These are phyloP conservation scores for Carposina sasakii DNA, from an alignment of 1,140 invertebrate genomes.

Conservation along the genomic window DNA sequence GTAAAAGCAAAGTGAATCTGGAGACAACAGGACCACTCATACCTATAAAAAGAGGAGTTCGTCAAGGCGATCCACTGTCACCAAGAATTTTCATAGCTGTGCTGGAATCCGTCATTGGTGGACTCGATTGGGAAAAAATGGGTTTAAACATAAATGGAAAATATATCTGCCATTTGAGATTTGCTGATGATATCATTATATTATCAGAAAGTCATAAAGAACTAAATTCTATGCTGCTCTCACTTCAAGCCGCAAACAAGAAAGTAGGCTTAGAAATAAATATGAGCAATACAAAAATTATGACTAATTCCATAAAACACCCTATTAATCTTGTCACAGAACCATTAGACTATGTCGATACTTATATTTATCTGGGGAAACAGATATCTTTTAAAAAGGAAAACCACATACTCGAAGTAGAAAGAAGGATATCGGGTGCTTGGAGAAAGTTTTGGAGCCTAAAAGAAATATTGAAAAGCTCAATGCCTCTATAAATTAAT, in stretches of 20 bases:
- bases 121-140: conserved; percentile 21
- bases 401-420: conserved; percentile 9
- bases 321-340: neutral
- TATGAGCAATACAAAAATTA: conserved; percentile 12
- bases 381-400: too few species aligned
- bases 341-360: conserved; percentile 7
- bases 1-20: conserved; percentile 15
- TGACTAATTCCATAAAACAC: too few species aligned
- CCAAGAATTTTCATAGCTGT: conserved; percentile 19
- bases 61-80: conserved; percentile 11
- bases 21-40: conserved; percentile 15
- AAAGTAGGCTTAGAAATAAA: conserved; percentile 13
- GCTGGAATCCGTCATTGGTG: conserved; percentile 22
- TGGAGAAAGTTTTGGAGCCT: conserved; percentile 15
- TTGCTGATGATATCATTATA: conserved; percentile 34
- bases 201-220: conserved; percentile 27
- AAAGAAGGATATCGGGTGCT: conserved; percentile 7
- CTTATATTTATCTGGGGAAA: conserved; percentile 8
- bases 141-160: conserved; percentile 27
- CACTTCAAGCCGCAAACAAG: too few species aligned
- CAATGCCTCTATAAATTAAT: too few species aligned
- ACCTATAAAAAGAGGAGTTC: conserved; percentile 8
- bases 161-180: conserved; percentile 28
- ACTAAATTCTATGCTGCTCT: too few species aligned
- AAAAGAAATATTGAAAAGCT: conserved; percentile 11